Evolutionary conservation across 1,140 invertebrate genomes (phyloP), one percentile per base, ranked within the genome.

Genomic region (Nomia melanderi): DNA sequence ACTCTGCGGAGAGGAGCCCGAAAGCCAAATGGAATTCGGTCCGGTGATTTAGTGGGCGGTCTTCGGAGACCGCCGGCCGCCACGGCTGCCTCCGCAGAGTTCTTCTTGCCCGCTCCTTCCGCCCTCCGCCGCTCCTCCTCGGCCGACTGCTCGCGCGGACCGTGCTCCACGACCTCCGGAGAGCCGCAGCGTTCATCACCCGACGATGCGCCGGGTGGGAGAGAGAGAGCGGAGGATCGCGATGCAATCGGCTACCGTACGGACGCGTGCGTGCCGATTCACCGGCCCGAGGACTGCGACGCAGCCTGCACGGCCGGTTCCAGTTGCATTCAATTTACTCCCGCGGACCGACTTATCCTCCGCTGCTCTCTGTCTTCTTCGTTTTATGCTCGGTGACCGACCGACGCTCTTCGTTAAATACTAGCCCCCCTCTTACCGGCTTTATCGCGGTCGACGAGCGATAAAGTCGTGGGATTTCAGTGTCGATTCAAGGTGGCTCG

Each of bases 11-110:
- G 85, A 88, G 84, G 75, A 85, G 85, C 78, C 86, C 84, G 78
- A 90, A 87, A 89, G 87, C 87, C 86, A 90, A 90, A 90, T 88
- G 89, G 88, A 90, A 90, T 89, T 89, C 88, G 85, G 86, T 86
- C 79, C 86, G 87, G 87, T 90, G 88, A 90, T 90, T 90, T 90
- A 90, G 88, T 89, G 88, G 88, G 88, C 88, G 87, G 81, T 83
- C 82, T 88, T 81, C 78, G 81, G 84, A 90, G 88, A 88, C 86
- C 87, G 83, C 84, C 85, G 82, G 85, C 84, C 82, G 83, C 85
- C 85, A 79, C 70, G 64, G 29, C 73, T 79, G 63, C 77, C 60
- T 78, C 59, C 65, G 39, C 69, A n/a, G 33, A n/a, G n/a, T n/a
- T n/a, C 1, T 75, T 59, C 65, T 59, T 53, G 63, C 64, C 36